phyloP scores from a whole-genome alignment of 2,113 vertebrate genomes.

The Lophura nycthemera region DNA sequence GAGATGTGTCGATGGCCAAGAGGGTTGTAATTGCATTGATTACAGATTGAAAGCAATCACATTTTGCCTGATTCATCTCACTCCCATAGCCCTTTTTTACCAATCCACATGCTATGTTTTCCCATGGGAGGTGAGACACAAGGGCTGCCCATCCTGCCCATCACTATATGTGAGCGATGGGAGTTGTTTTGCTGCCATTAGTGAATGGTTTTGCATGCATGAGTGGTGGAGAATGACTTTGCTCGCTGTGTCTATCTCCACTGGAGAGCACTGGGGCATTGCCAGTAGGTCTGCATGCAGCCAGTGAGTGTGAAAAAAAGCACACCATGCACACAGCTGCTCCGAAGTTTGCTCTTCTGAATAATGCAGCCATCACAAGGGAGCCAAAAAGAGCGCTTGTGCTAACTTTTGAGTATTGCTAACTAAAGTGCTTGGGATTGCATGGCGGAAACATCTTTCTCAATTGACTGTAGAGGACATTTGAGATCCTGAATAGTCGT shows the following conservation, averaged over 20 bases:
- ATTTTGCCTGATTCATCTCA: not conserved
- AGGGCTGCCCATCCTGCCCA: not conserved
- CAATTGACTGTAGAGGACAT: not conserved
- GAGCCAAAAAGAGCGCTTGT: not conserved
- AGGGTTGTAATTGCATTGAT: not conserved
- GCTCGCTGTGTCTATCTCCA: not conserved
- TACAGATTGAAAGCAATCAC: accelerated
- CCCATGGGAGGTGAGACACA: not conserved
- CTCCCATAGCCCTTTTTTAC: not conserved
- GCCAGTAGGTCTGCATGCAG: not conserved
- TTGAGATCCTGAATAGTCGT: not conserved
- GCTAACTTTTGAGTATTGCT: not conserved
- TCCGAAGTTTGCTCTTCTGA: not conserved
- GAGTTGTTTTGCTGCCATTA: accelerated
- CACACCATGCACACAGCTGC: accelerated
- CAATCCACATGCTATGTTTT: not conserved
- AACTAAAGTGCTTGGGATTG: not conserved
- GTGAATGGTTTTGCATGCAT: accelerated
- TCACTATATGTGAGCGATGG: accelerated
- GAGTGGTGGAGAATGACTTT: not conserved
- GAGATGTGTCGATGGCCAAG: not conserved
- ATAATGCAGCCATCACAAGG: not conserved
- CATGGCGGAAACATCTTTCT: not conserved
- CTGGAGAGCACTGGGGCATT: not conserved
- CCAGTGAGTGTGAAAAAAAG: accelerated